A percentile compares a stretch with the other conserved stretches of the same genome.
phyloP scores from a whole-genome alignment of 2,888 invertebrate species.

The Cephalotes varians region DNA sequence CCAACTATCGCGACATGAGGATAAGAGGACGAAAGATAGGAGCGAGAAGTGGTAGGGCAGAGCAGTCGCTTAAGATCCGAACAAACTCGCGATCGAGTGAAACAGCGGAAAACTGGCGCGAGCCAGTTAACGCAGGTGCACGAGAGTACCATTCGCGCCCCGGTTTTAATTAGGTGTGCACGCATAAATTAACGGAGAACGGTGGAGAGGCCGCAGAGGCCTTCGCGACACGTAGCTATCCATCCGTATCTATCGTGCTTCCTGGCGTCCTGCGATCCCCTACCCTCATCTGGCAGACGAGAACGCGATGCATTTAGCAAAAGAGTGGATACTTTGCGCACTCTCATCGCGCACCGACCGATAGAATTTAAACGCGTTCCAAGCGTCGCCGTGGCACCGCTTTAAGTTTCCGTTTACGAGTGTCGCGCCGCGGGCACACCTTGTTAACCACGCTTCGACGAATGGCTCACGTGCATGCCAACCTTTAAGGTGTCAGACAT shows the following conservation, averaged over 20 bases:
- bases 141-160: constrained; percentile 64
- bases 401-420: constrained; percentile 57
- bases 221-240: constrained; percentile 49
- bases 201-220: constrained; percentile 29
- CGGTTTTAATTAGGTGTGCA: constrained; percentile 72
- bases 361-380: constrained; percentile 44
- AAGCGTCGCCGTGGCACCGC: constrained; percentile 5
- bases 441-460: constrained; percentile 55
- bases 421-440: constrained; percentile 44
- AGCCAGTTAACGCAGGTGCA: constrained; percentile 63
- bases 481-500: constrained; percentile 60
- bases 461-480: constrained; percentile 56
- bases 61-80: constrained; percentile 42
- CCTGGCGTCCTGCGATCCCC: not conserved
- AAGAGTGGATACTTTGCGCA: constrained; percentile 50
- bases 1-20: constrained; percentile 37
- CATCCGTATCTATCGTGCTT: constrained; percentile 21
- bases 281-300: not conserved
- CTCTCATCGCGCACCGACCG: constrained; percentile 3
- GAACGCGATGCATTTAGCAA: not conserved
- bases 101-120: constrained; percentile 65
- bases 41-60: not conserved
- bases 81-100: constrained; percentile 56
- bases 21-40: not conserved
- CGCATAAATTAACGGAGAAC: constrained; percentile 65